Evolutionary conservation across 2,888 invertebrate species (phyloP).

Genomic region (Eristalis pertinax): DNA sequence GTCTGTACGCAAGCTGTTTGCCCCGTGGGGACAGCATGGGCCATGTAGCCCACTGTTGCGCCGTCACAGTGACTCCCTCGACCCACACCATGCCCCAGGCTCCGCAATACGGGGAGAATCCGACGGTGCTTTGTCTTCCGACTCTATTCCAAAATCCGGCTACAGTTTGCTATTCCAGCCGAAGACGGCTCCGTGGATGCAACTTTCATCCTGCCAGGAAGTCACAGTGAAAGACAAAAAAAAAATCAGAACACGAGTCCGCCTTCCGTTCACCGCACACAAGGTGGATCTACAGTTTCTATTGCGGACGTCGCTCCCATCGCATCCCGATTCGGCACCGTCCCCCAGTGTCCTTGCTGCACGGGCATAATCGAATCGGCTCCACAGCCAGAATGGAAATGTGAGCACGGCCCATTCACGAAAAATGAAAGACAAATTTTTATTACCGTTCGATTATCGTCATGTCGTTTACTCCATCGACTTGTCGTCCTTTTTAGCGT

Average conservation of each 20-base stretch:
- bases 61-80: not conserved
- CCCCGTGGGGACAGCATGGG: not conserved
- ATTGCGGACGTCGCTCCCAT: conserved; percentile 38
- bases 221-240: conserved; percentile 14
- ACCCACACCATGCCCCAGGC: not conserved
- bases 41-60: conserved; percentile 36
- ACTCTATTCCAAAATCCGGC: conserved; percentile 63
- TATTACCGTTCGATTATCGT: conserved; percentile 71
- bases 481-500: conserved; percentile 26
- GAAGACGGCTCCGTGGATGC: conserved; percentile 44
- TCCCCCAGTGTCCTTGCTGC: conserved; percentile 8
- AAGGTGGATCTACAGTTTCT: conserved; percentile 58
- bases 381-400: conserved; percentile 46
- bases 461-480: conserved; percentile 63
- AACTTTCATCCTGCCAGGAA: conserved; percentile 46
- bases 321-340: conserved; percentile 14
- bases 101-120: not conserved
- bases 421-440: conserved; percentile 70
- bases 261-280: not conserved
- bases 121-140: conserved; percentile 64
- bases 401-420: conserved; percentile 61
- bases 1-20: not conserved
- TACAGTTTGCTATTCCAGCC: conserved; percentile 32
- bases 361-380: conserved; percentile 47
- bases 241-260: not conserved